phyloP scores from a whole-genome alignment of 2,113 vertebrate genomes.

The Antennarius striatus region DNA sequence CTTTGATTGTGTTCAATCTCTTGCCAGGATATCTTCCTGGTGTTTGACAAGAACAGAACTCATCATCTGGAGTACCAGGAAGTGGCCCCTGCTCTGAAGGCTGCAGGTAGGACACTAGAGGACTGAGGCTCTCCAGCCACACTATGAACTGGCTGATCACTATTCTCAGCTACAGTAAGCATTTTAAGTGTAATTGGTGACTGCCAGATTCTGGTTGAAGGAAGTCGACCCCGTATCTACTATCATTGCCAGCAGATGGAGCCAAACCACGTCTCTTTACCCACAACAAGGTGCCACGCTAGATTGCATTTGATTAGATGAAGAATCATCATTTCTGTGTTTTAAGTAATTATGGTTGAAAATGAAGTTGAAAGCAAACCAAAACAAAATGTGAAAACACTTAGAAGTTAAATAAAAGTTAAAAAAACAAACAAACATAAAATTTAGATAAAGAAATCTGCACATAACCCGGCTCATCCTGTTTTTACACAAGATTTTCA shows the following conservation, averaged over 20 bases:
- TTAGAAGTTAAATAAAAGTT: too few relatives aligned
- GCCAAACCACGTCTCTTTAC: background rate
- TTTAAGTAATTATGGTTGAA: too few relatives aligned
- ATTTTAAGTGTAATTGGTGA: too few relatives aligned
- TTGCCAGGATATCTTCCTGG: slow-evolving; percentile 76
- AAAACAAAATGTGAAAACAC: too few relatives aligned
- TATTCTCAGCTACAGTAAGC: too few relatives aligned
- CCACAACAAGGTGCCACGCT: too few relatives aligned
- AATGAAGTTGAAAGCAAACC: too few relatives aligned
- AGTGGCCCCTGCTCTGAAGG: slow-evolving; percentile 65
- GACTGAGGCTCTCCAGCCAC: background rate
- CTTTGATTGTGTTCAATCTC: slow-evolving; percentile 3
- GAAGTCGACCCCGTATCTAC: background rate
- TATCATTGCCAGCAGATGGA: slow-evolving; percentile 34
- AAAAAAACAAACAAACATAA: too few relatives aligned
- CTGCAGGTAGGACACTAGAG: slow-evolving; percentile 65
- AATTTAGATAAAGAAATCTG: too few relatives aligned
- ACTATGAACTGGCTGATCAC: too few relatives aligned
- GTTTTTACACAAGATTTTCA: background rate
- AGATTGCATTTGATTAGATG: too few relatives aligned
- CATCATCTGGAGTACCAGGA: slow-evolving; percentile 70
- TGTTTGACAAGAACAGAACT: slow-evolving; percentile 71
- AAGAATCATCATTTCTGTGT: too few relatives aligned
- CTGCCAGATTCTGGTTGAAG: background rate
- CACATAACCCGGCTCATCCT: background rate